phyloP scores from a whole-genome alignment of 1,140 invertebrate species.

The Platorchestia sp. region DNA sequence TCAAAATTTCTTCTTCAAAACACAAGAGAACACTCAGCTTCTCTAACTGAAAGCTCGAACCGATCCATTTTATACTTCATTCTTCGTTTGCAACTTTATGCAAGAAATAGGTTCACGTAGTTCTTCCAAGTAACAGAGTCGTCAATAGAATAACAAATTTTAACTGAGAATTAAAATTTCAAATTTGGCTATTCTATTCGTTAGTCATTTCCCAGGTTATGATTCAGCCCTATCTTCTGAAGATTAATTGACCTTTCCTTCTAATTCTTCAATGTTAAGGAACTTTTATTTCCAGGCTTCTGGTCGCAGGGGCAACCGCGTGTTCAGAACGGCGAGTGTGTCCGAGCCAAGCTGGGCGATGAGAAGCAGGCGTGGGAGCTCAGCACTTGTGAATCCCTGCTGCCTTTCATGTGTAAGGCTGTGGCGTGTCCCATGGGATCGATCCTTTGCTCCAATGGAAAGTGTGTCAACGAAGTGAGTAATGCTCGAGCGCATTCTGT shows the following conservation, averaged over 20 bases:
- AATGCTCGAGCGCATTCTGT: background rate
- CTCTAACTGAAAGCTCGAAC: no score
- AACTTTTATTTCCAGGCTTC: conserved; percentile 69
- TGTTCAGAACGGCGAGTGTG: conserved; percentile 87
- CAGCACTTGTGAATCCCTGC: conserved; percentile 91
- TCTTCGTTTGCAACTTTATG: no score
- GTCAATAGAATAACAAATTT: no score
- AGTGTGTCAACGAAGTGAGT: conserved; percentile 81
- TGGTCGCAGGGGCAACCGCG: conserved; percentile 82
- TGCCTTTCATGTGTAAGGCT: conserved; percentile 94
- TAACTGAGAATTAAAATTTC: no score
- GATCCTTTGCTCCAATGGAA: conserved; percentile 92
- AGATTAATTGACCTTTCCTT: background rate
- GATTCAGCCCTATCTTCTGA: background rate
- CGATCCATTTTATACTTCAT: no score
- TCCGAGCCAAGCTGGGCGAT: conserved; percentile 79
- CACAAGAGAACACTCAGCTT: no score
- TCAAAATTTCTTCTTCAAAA: no score
- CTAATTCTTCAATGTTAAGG: background rate
- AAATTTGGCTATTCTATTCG: no score
- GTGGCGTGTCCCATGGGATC: conserved; percentile 91
- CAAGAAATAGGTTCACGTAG: no score
- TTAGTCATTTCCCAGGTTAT: no score
- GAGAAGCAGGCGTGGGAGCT: conserved; percentile 87
- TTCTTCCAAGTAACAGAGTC: no score